Base-by-base conservation (phyloP, 2,888 invertebrate genomes). In the Cepaea hortensis region DNA sequence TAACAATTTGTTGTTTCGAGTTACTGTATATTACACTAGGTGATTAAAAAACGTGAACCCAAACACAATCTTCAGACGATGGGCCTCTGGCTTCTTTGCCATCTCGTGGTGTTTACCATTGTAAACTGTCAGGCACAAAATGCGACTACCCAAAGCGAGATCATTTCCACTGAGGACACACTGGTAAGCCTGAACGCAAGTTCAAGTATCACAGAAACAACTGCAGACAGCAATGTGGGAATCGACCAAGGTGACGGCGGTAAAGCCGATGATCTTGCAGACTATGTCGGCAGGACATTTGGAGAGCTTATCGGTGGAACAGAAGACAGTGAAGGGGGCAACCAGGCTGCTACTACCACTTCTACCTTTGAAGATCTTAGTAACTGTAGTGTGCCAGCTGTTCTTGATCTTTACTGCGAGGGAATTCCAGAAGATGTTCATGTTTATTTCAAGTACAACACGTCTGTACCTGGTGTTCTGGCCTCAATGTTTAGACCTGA, bases 251-350 rank as follows among this genome's bases (percentile, higher is more conserved):
- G 48, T n/a, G 84, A 76, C n/a, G 35, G 75, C 20, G 84, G 76
- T 18, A 72, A 84, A 65, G 84, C 75, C 18, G 84, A 84, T n/a
- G 65, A 76, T 84, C 65, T 76, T 23, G 62, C 61, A 55, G 70
- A 76, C 18, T 68, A 84, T n/a, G 2, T 65, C 15, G 13, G 3
- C 3, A 46, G 65, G 23, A 77, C 65, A 68, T n/a, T 50, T 68
- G 48, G n/a, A 13, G n/a, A 65, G 55, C 73, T 61, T 20, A n/a
- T 75, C 4, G 23, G 20, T 70, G 48, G 9, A n/a, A 46, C n/a
- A 9, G 3, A 20, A 20, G 75, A 55, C 15, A 48, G 2, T 2
- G 20, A 4, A 3, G 62, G 73, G 23, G 62, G 18, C 15, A 35
- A 73, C 3, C 23, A 75, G 0, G 50, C 3, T 3, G 15, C 20